phyloP scores from a whole-genome alignment of 1,140 invertebrate genomes.

The Maconellicoccus hirsutus region DNA sequence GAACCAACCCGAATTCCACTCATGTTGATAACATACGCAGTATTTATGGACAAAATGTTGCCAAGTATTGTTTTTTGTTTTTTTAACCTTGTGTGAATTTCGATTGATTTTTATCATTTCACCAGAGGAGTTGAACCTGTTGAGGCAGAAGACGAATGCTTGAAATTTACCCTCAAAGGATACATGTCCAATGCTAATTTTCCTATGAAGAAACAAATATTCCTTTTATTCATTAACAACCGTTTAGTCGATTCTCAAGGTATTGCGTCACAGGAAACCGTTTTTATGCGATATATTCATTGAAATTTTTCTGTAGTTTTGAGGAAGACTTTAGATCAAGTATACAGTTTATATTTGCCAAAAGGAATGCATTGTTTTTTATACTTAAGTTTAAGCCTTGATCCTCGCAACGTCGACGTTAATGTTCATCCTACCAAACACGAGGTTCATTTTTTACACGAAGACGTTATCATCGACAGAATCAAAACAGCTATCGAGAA shows the following conservation, averaged over 20 bases:
- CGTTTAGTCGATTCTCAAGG: constrained; percentile 78
- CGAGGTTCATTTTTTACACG: constrained; percentile 84
- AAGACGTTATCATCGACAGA: constrained; percentile 76
- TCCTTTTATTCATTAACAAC: constrained; percentile 90
- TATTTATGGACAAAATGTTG: constrained; percentile 52
- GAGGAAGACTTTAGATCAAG: constrained; percentile 66
- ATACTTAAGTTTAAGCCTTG: constrained; percentile 79
- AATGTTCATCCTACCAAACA: constrained; percentile 97
- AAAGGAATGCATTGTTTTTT: constrained; percentile 82
- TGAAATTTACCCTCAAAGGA: constrained; percentile 60
- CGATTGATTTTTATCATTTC: constrained; percentile 23
- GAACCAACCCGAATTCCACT: constrained; percentile 61
- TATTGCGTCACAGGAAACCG: constrained; percentile 32
- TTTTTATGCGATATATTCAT: constrained; percentile 10
- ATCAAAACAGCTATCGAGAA: constrained; percentile 67
- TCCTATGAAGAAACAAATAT: constrained; percentile 69
- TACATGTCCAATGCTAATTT: constrained; percentile 83
- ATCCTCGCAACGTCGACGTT: constrained; percentile 82
- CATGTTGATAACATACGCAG: constrained; percentile 67
- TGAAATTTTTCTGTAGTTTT: constrained; percentile 45
- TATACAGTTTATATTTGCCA: constrained; percentile 78
- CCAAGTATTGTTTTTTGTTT: constrained; percentile 35
- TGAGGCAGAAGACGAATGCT: constrained; percentile 47
- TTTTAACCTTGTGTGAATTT: not conserved
- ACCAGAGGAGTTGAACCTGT: constrained; percentile 67